These are phyloP conservation scores for Brenthis daphne DNA, from an alignment of 2,888 invertebrate genomes.

Conservation along the genomic window DNA sequence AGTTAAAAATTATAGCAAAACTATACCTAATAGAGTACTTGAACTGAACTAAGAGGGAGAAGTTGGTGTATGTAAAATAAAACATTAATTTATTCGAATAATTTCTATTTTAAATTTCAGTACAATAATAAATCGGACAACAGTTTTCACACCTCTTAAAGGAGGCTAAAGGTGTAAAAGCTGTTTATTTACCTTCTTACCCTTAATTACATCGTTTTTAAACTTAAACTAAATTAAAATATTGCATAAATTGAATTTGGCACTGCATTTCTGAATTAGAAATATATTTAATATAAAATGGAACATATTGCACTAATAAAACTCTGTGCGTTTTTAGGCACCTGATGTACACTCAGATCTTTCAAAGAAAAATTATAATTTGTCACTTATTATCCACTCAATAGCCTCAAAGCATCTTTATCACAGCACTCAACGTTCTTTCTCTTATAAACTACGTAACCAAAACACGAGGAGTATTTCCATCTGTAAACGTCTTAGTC, in stretches of 20 bases:
- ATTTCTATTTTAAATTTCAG: conserved; percentile 74
- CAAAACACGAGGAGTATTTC: conserved; percentile 25
- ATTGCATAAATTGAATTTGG: conserved; percentile 49
- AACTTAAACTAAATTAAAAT: conserved; percentile 42
- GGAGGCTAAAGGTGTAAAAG: conserved; percentile 75
- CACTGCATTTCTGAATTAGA: conserved; percentile 42
- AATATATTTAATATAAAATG: conserved; percentile 6
- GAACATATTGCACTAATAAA: conserved; percentile 14
- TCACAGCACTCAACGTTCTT: conserved; percentile 71
- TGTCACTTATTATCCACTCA: conserved; percentile 45
- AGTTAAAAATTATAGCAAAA: too few species aligned
- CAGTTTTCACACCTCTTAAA: conserved; percentile 72
- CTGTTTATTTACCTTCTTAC: conserved; percentile 67
- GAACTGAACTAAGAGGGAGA: too few species aligned
- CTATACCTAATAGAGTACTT: not conserved
- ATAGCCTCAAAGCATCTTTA: conserved; percentile 64
- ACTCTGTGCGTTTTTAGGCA: conserved; percentile 38
- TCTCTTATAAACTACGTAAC: conserved; percentile 61
- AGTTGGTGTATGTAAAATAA: conserved; percentile 45
- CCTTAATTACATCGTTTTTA: conserved; percentile 48
- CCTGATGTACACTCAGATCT: conserved; percentile 33
- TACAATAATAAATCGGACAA: conserved; percentile 76
- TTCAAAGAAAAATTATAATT: conserved; percentile 24
- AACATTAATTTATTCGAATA: conserved; percentile 58
- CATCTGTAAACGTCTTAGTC: not conserved